These are phyloP conservation scores for Rhagologus leucostigma DNA, from an alignment of 2,113 vertebrate species.

Conservation along the genomic window DNA sequence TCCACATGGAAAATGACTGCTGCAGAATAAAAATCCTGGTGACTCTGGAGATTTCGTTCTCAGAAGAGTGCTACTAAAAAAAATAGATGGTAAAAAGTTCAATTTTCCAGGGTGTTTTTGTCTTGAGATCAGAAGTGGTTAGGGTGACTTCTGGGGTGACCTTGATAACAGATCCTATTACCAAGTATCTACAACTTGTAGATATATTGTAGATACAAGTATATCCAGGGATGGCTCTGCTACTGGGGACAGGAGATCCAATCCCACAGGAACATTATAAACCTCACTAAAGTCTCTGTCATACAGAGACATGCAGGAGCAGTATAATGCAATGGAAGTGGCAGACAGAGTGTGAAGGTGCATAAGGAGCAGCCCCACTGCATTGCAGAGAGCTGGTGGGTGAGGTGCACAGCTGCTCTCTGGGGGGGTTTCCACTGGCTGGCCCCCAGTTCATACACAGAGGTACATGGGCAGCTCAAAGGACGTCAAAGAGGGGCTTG, in stretches of 20 bases:
- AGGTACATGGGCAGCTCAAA: background rate
- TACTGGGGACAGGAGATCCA: background rate
- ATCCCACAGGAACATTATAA: background rate
- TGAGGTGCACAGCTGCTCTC: background rate
- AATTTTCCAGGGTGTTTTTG: background rate
- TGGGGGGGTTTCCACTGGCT: accelerated
- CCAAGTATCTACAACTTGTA: background rate
- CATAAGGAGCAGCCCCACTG: background rate
- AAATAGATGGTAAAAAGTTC: background rate
- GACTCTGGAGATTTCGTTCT: background rate
- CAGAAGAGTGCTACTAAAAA: background rate
- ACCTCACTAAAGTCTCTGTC: background rate
- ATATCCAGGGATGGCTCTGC: background rate
- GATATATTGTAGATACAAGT: too few relatives aligned
- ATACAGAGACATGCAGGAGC: background rate
- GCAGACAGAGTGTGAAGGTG: accelerated
- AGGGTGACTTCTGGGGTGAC: background rate
- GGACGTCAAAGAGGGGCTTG: background rate
- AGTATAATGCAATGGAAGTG: background rate
- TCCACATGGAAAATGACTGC: background rate
- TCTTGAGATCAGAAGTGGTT: background rate
- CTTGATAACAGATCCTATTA: background rate
- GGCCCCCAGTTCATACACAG: background rate
- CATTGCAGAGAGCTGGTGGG: background rate
- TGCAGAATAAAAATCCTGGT: background rate